Base-by-base conservation (phyloP, 2,888 invertebrate genomes). In the Labia minor region DNA sequence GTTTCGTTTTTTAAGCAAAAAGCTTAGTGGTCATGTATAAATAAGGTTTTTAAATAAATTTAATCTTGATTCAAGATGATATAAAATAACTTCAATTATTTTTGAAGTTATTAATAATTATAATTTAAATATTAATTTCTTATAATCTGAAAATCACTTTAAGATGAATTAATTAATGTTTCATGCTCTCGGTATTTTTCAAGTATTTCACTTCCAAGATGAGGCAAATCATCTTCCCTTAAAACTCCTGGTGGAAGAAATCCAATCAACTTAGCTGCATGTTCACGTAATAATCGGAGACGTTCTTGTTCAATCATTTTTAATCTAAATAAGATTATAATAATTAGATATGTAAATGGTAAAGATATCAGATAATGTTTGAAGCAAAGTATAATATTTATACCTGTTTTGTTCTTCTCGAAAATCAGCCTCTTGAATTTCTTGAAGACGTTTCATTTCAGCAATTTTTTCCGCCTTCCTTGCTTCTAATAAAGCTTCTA, bases 171-270 rank as follows among this genome's bases (percentile, higher is more conserved):
- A 26, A 26, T 26, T 26, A 26, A 26, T 26, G 3, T 26, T 26
- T 49, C 49, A 49, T 49, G 16, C 14, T 49, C 49, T n/a, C 49
- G 4, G 16, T 6, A 64, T 26, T 26, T 64, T 64, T 67, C 19
- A 1, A 66, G 62, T 62, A 81, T 81, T 74, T 79, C 78, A 71
- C 78, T 79, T 72, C 80, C 76, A 61, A 81, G 73, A 71, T 77
- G 74, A 62, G 78, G 76, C 49, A 83, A 67, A 75, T 85, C 85
- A 0, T 74, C 76, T 1, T 72, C 71, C 64, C 73, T 73, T 8
- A 86, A 67, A 1, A 83, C 77, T 0, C 83, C 85, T 11, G 80
- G 77, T 14, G 85, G 85, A 8, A 86, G 72, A 75, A 79, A 84
- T 1, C 85, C 86, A 1, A 84, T 74, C 0, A 86, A 73, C 14